Percentiles rank a stretch among this genome's conserved stretches.
Evolutionary conservation across 92 coral and sea anemone species (phyloP).

Genomic region (Parazoanthus darwini): DNA sequence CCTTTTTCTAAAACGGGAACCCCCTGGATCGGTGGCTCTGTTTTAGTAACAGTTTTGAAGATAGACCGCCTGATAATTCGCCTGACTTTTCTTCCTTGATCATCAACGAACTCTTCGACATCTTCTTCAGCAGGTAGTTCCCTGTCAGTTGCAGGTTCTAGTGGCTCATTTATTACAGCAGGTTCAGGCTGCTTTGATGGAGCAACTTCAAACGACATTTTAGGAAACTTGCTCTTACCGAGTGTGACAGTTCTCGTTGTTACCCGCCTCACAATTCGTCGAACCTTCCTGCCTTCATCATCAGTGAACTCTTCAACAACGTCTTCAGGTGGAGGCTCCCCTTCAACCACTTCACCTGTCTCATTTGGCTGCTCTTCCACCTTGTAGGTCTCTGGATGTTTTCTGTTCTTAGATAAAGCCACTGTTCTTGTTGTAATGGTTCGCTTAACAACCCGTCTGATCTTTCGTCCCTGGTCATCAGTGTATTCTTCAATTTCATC

Average conservation of each 20-base stretch:
- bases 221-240: background rate
- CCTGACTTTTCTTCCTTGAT: slow-evolving; percentile 59
- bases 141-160: slow-evolving; percentile 4
- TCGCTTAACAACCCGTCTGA: slow-evolving; percentile 41
- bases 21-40: background rate
- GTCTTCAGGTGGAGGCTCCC: slow-evolving; percentile 39
- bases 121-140: slow-evolving; percentile 42
- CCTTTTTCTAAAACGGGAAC: slow-evolving; percentile 11
- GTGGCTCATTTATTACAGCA: background rate
- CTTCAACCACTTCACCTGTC: slow-evolving; percentile 19
- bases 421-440: slow-evolving; percentile 53
- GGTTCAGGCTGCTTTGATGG: background rate
- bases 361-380: slow-evolving; percentile 16
- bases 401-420: background rate
- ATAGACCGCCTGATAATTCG: slow-evolving; percentile 51
- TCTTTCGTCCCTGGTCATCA: slow-evolving; percentile 48
- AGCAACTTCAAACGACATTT: background rate
- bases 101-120: slow-evolving; percentile 66
- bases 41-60: slow-evolving; percentile 28
- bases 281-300: slow-evolving; percentile 61
- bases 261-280: slow-evolving; percentile 48
- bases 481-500: slow-evolving; percentile 55
- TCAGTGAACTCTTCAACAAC: slow-evolving; percentile 64
- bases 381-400: slow-evolving; percentile 8
- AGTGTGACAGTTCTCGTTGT: slow-evolving; percentile 45